Evolutionary conservation across 2,113 vertebrate species (phyloP).

Genomic region (Hypomesus transpacificus): DNA sequence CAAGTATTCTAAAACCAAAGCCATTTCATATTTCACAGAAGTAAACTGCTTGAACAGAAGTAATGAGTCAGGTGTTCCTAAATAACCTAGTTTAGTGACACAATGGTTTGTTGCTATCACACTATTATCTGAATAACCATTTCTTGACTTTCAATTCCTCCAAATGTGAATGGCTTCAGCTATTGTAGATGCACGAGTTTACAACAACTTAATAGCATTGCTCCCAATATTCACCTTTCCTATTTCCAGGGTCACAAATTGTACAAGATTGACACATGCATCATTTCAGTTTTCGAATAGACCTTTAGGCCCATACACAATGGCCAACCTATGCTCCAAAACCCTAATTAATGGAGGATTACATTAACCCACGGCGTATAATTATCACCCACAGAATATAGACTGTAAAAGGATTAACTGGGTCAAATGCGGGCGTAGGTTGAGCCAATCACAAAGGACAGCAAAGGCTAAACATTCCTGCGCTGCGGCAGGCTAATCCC

Average conservation of each 20-base stretch:
- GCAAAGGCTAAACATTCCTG: slow-evolving; percentile 14
- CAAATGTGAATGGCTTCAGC: not conserved
- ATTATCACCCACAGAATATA: slow-evolving; percentile 25
- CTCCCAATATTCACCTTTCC: not conserved
- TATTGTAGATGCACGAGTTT: not conserved
- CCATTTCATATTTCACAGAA: too few relatives aligned
- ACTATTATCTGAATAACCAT: too few relatives aligned
- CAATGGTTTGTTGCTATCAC: too few relatives aligned
- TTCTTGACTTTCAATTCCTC: too few relatives aligned
- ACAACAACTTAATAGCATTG: not conserved
- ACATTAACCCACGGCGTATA: slow-evolving; percentile 22
- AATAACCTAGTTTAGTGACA: too few relatives aligned
- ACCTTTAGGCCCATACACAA: not conserved
- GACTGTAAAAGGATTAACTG: slow-evolving; percentile 30
- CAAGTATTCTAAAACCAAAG: too few relatives aligned
- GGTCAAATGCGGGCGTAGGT: slow-evolving; percentile 1
- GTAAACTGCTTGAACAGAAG: too few relatives aligned
- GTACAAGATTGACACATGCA: not conserved
- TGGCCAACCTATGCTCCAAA: not conserved
- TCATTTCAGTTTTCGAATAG: not conserved
- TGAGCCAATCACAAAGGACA: slow-evolving; percentile 26
- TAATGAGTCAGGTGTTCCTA: too few relatives aligned
- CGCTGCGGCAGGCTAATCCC: slow-evolving; percentile 29
- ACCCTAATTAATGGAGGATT: slow-evolving; percentile 21
- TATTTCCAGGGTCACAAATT: not conserved